A percentile compares a stretch with the other conserved stretches of the same genome.
Conservation (phyloP, 2,888 invertebrate genomes). For the Catocala fraxini region DNA sequence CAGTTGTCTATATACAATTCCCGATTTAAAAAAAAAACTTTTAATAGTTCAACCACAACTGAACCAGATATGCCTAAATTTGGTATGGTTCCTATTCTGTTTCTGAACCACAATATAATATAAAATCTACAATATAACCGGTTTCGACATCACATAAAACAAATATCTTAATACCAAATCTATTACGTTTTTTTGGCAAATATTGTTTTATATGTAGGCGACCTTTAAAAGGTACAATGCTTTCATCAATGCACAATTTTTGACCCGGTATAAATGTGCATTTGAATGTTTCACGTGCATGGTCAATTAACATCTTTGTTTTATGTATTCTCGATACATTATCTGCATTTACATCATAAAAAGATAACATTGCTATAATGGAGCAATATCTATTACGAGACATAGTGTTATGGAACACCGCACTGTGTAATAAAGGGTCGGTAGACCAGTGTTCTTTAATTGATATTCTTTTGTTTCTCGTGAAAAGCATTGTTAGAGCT, state of each 20-base stretch:
- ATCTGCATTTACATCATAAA: too few species aligned
- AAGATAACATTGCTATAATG: too few species aligned
- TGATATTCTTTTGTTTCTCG: conserved; percentile 32
- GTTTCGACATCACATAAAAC: conserved; percentile 40
- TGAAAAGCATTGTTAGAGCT: conserved; percentile 37
- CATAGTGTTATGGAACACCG: conserved; percentile 11
- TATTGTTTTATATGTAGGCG: conserved; percentile 20
- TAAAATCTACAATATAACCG: conserved; percentile 39
- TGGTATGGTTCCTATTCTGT: conserved; percentile 29
- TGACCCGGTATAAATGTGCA: too few species aligned
- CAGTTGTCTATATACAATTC: conserved; percentile 45
- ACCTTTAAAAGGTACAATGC: background rate
- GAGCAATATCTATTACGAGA: too few species aligned
- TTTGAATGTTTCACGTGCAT: too few species aligned
- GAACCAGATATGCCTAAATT: conserved; percentile 35
- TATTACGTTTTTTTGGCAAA: conserved; percentile 39
- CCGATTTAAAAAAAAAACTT: conserved; percentile 39
- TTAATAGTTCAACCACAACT: conserved; percentile 37
- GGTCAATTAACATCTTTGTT: too few species aligned
- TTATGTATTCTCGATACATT: too few species aligned
- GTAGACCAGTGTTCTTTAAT: conserved; percentile 42
- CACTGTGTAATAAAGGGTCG: conserved; percentile 27
- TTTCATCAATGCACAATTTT: too few species aligned
- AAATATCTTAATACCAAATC: conserved; percentile 37
- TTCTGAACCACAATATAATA: conserved; percentile 38